These are phyloP conservation scores for Petromus typicus DNA, from an alignment of 2,113 vertebrate species.

Conservation along the genomic window DNA sequence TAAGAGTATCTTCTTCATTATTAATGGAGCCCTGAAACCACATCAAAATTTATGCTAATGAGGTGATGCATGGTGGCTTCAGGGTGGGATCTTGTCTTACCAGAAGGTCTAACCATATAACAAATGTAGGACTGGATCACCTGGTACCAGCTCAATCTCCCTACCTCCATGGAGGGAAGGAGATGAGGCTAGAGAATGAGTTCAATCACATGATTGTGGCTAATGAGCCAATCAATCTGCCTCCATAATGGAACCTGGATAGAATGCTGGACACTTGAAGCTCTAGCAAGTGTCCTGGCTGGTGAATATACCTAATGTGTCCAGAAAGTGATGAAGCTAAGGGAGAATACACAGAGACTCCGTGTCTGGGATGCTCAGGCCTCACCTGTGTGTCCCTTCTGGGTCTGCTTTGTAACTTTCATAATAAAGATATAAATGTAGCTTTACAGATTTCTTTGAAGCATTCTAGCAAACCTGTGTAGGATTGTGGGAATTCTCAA, in stretches of 20 bases:
- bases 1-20: neutral
- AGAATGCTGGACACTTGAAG: neutral
- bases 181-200: fast-evolving
- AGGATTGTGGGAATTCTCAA: neutral
- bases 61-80: neutral
- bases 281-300: neutral
- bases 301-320: neutral
- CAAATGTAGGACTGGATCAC: neutral
- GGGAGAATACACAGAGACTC: neutral
- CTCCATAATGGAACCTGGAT: neutral
- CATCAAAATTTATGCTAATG: neutral
- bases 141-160: neutral
- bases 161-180: neutral
- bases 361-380: neutral
- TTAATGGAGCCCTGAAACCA: neutral
- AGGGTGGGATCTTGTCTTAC: neutral
- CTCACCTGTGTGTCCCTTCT: neutral
- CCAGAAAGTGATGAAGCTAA: neutral
- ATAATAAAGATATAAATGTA: neutral
- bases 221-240: neutral
- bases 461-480: neutral
- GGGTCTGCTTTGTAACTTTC: neutral
- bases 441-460: neutral
- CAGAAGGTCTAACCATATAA: neutral
- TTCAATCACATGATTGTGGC: neutral